These are phyloP conservation scores for Drosophila pruinosa DNA, from an alignment of 1,140 invertebrate genomes.

Conservation along the genomic window DNA sequence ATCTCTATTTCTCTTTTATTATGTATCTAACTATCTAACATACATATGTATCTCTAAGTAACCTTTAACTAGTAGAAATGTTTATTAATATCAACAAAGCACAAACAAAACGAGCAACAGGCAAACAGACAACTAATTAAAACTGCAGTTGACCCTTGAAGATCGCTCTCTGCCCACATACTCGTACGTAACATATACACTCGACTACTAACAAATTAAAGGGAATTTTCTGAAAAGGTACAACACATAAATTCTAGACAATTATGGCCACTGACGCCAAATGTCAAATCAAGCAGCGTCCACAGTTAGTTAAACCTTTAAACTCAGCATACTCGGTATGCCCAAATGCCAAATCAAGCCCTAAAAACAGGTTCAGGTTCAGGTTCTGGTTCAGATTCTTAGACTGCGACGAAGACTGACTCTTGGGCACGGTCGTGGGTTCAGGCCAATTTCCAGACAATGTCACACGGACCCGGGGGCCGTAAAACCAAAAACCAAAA, in stretches of 20 bases:
- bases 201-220: slow-evolving; percentile 61
- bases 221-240: slow-evolving; percentile 69
- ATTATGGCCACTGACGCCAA: slow-evolving; percentile 81
- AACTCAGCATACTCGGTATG: slow-evolving; percentile 41
- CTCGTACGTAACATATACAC: not conserved
- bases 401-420: not conserved
- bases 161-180: slow-evolving; percentile 55
- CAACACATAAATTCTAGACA: slow-evolving; percentile 80
- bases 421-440: slow-evolving; percentile 31
- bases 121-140: slow-evolving; percentile 64
- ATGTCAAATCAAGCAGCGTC: slow-evolving; percentile 78
- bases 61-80: slow-evolving; percentile 37
- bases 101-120: slow-evolving; percentile 23
- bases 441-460: slow-evolving; percentile 59
- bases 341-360: slow-evolving; percentile 73
- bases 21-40: slow-evolving; percentile 39
- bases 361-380: slow-evolving; percentile 80
- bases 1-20: too few species aligned
- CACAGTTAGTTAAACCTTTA: slow-evolving; percentile 80
- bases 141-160: slow-evolving; percentile 38
- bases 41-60: slow-evolving; percentile 30
- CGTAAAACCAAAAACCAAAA: slow-evolving; percentile 56
- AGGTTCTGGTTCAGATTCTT: slow-evolving; percentile 46
- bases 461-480: slow-evolving; percentile 64
- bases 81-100: slow-evolving; percentile 45